phyloP scores from a whole-genome alignment of 1,140 invertebrate species.

The Himalopsyche phryganea region DNA sequence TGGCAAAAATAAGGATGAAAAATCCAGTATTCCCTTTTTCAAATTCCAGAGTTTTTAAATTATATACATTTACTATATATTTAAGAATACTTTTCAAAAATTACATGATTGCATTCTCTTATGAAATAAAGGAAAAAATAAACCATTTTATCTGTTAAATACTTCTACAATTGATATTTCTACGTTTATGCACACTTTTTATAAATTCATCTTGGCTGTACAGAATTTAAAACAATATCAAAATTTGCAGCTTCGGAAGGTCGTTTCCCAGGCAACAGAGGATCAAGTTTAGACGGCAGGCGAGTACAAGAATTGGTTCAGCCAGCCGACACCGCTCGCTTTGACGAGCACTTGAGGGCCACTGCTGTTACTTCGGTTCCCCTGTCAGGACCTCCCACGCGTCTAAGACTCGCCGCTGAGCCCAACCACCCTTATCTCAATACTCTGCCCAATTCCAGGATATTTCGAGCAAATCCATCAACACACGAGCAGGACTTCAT shows the following conservation, averaged over 20 bases:
- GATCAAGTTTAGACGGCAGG: slow-evolving; percentile 58
- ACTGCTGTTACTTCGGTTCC: slow-evolving; percentile 51
- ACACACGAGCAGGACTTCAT: slow-evolving; percentile 78
- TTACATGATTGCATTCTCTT: too few species aligned
- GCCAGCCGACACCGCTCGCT: slow-evolving; percentile 67
- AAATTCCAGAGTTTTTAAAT: too few species aligned
- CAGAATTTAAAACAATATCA: too few species aligned
- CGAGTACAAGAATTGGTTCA: slow-evolving; percentile 76
- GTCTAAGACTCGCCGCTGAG: slow-evolving; percentile 70
- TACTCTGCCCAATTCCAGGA: slow-evolving; percentile 84
- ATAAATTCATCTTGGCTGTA: too few species aligned
- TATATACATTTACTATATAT: too few species aligned
- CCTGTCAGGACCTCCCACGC: slow-evolving; percentile 71
- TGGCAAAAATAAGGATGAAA: too few species aligned
- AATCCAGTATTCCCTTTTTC: too few species aligned
- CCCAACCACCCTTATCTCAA: slow-evolving; percentile 65
- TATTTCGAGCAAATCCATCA: slow-evolving; percentile 70
- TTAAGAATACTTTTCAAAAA: too few species aligned
- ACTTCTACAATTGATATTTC: too few species aligned
- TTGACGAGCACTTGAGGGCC: slow-evolving; percentile 73
- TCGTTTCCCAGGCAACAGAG: slow-evolving; percentile 37
- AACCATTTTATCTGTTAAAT: too few species aligned
- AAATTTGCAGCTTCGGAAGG: slow-evolving; percentile 15
- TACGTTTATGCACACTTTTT: too few species aligned
- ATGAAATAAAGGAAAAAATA: too few species aligned